phyloP scores from a whole-genome alignment of 2,888 invertebrate genomes.

The Elysia crispata region DNA sequence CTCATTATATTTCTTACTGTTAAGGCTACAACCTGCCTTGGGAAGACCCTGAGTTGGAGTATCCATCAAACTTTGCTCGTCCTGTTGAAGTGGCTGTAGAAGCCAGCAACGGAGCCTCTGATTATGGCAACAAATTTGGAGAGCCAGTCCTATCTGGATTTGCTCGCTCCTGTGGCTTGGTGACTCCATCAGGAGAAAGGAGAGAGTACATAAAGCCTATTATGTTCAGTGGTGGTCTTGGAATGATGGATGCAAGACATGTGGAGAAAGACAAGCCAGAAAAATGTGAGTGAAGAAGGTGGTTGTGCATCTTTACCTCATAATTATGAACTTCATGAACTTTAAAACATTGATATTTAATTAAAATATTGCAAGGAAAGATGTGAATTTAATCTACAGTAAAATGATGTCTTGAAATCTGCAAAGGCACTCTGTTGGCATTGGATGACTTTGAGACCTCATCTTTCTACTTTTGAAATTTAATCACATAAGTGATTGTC shows the following conservation, averaged over 20 bases:
- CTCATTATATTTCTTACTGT: constrained; percentile 38
- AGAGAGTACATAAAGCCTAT: constrained; percentile 98
- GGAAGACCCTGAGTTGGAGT: constrained; percentile 86
- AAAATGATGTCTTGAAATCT: no score
- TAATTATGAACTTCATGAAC: no score
- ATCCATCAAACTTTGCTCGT: constrained; percentile 93
- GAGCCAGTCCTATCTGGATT: constrained; percentile 96
- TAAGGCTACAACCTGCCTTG: constrained; percentile 90
- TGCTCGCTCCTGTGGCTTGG: constrained; percentile 91
- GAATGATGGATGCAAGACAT: constrained; percentile 90
- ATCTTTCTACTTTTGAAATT: no score
- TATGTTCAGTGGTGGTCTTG: constrained; percentile 98
- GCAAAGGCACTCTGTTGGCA: no score
- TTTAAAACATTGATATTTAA: no score
- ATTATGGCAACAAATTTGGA: constrained; percentile 99
- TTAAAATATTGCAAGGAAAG: no score
- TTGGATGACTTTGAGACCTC: no score
- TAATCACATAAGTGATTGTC: no score
- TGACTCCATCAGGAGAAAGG: constrained; percentile 82
- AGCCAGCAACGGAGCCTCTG: constrained; percentile 98
- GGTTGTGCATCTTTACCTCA: not conserved
- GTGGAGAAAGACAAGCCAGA: constrained; percentile 87
- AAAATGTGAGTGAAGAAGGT: constrained; percentile 80
- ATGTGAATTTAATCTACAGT: no score
- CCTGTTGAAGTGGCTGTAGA: constrained; percentile 94